phyloP scores from a whole-genome alignment of 2,113 vertebrate species.

The Nannospalax galili region DNA sequence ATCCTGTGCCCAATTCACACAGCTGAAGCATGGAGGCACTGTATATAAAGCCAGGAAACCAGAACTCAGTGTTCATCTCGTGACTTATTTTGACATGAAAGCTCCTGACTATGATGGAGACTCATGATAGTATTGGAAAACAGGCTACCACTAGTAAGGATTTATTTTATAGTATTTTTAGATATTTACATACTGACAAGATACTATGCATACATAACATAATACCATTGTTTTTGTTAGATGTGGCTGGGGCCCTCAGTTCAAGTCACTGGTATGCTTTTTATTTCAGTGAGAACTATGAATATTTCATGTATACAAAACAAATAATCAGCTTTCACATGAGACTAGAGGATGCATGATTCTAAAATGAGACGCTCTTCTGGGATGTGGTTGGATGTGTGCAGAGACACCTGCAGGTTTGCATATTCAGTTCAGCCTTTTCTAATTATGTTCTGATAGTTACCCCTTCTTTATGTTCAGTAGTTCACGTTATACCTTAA shows the following conservation, averaged over 20 bases:
- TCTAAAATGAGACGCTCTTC: neutral
- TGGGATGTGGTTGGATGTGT: neutral
- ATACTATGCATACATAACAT: neutral
- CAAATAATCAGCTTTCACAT: slow-evolving; percentile 50
- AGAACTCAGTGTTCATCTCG: neutral
- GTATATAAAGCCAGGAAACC: neutral
- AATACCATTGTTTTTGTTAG: neutral
- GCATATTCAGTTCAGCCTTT: slow-evolving; percentile 40
- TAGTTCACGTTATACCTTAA: slow-evolving; percentile 59
- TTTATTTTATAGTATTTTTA: neutral
- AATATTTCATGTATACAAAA: slow-evolving; percentile 3
- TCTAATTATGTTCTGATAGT: slow-evolving; percentile 65
- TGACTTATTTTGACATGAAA: neutral
- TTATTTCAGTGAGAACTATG: neutral
- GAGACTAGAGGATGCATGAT: neutral
- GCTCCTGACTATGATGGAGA: neutral
- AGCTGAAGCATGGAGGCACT: neutral
- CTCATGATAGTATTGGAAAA: neutral
- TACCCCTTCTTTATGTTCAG: slow-evolving; percentile 37
- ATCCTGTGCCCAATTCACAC: neutral
- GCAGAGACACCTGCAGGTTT: neutral
- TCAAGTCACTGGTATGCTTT: neutral
- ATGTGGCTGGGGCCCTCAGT: neutral
- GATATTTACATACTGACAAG: neutral
- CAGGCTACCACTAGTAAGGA: neutral